A percentile compares a stretch with the other conserved stretches of the same genome.
Evolutionary conservation across 2,888 invertebrate genomes (phyloP).

Genomic region (Tortricodes alternella): DNA sequence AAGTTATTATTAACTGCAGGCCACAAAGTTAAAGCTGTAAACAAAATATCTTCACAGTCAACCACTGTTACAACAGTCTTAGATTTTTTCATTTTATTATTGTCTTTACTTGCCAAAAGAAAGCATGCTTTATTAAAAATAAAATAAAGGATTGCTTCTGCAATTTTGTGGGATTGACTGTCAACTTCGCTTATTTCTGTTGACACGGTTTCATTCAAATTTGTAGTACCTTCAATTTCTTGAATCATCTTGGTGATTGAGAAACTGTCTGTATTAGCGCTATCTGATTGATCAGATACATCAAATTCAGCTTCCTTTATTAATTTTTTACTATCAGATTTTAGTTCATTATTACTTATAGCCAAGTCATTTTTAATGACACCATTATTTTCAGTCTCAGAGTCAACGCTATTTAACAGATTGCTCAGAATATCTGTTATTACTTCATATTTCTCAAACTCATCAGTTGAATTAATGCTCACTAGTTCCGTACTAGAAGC

Average conservation of each 20-base stretch:
- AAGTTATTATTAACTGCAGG: conserved; percentile 10
- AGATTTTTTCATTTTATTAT: conserved; percentile 35
- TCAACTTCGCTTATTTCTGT: conserved; percentile 58
- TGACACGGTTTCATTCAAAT: conserved; percentile 51
- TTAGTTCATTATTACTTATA: conserved; percentile 20
- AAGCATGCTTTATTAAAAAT: conserved; percentile 60
- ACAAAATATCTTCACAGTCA: conserved; percentile 68
- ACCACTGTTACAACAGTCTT: conserved; percentile 66
- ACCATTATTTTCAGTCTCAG: conserved; percentile 29
- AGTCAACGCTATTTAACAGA: conserved; percentile 55
- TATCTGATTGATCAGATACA: conserved; percentile 5
- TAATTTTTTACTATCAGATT: conserved; percentile 28
- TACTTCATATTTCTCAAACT: conserved; percentile 70
- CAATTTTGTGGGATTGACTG: conserved; percentile 48
- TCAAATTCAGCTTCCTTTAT: conserved; percentile 15
- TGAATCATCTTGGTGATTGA: conserved; percentile 64
- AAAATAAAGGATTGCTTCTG: conserved; percentile 66
- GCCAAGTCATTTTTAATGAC: conserved; percentile 22
- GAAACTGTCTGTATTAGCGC: conserved; percentile 44
- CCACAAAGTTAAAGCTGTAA: conserved; percentile 57
- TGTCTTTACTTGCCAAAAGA: conserved; percentile 46
- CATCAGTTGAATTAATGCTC: conserved; percentile 68
- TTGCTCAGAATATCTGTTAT: conserved; percentile 57
- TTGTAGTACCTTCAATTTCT: conserved; percentile 52
- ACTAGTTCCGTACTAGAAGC: conserved; percentile 44